Conservation (phyloP, 2,113 vertebrate species). For the Talpa occidentalis region DNA sequence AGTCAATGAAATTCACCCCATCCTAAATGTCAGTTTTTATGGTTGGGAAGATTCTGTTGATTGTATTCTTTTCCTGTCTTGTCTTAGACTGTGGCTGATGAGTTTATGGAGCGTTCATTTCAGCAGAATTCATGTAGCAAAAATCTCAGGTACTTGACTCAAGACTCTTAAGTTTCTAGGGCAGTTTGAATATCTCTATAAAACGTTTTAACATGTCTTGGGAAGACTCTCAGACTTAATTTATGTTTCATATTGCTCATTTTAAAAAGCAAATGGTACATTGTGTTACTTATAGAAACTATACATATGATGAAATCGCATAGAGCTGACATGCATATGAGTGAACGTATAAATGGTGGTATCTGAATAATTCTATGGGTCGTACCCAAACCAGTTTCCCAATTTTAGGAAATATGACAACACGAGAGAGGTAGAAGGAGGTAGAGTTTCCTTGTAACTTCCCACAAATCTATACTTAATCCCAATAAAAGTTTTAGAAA, state of each 20-base stretch:
- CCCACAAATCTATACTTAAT: neutral
- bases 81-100: neutral
- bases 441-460: neutral
- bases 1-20: neutral
- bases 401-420: neutral
- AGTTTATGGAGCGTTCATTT: neutral
- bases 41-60: neutral
- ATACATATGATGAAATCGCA: neutral
- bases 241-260: neutral
- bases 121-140: neutral
- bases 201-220: neutral
- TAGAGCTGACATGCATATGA: neutral
- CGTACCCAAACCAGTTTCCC: no score
- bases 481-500: neutral
- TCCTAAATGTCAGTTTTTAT: neutral
- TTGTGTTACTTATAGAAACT: neutral
- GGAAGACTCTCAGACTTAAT: neutral
- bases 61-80: neutral
- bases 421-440: rapidly evolving
- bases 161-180: neutral
- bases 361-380: neutral
- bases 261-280: neutral
- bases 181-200: neutral
- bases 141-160: neutral
- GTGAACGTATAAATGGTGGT: no score